Percentiles rank a stretch among this genome's conserved stretches.
These are phyloP conservation scores for Bolinopsis microptera DNA, from an alignment of 37 sponge, comb jelly and placozoan genomes.

Conservation along the genomic window DNA sequence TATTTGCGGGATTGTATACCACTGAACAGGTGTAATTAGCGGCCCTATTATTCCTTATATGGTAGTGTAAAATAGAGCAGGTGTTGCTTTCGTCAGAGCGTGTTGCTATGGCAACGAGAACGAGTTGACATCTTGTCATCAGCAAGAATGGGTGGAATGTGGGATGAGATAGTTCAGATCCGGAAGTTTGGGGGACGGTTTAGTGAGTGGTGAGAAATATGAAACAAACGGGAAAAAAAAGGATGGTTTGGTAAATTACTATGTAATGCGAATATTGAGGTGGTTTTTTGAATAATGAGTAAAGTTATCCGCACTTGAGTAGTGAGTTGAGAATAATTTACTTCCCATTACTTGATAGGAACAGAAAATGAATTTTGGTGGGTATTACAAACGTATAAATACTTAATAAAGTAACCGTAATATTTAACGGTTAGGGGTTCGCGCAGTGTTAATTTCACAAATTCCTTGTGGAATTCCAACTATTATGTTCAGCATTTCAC, in stretches of 20 bases:
- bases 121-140: neutral
- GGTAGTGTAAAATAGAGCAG: neutral
- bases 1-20: neutral
- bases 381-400: too few species aligned
- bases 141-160: neutral
- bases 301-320: too few species aligned
- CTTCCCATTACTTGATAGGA: neutral
- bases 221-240: too few species aligned
- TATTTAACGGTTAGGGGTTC: too few species aligned
- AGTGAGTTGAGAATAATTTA: neutral
- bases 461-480: too few species aligned
- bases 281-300: neutral
- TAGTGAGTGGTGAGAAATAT: neutral
- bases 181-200: neutral
- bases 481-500: too few species aligned
- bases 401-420: too few species aligned
- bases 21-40: neutral
- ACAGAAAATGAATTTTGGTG: neutral
- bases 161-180: neutral
- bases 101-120: neutral
- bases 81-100: neutral
- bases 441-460: too few species aligned
- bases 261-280: too few species aligned
- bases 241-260: too few species aligned
- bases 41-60: slow-evolving; percentile 12